phyloP scores from a whole-genome alignment of 1,140 invertebrate species.

The Ceratitis capitata region DNA sequence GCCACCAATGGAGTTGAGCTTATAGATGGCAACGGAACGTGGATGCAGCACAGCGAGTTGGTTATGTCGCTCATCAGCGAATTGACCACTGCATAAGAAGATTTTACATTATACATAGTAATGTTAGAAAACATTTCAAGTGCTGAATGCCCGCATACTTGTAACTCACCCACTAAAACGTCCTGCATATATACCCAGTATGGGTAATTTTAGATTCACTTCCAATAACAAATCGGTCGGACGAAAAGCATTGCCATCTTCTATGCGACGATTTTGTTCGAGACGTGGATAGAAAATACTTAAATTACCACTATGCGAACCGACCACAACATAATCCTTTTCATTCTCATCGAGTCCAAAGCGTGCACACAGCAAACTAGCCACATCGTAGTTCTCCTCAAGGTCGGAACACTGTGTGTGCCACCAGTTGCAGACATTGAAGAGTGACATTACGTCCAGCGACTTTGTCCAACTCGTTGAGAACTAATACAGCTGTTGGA shows the following conservation, averaged over 20 bases:
- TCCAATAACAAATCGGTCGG: constrained; percentile 78
- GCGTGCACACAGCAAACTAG: constrained; percentile 57
- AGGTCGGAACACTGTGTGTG: constrained; percentile 71
- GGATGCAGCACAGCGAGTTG: constrained; percentile 60
- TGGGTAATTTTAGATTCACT: constrained; percentile 72
- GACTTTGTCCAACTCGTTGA: background rate
- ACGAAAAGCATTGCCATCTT: constrained; percentile 66
- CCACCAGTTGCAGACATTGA: constrained; percentile 83
- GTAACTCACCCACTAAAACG: constrained; percentile 74
- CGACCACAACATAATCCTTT: constrained; percentile 75
- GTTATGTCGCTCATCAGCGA: constrained; percentile 55
- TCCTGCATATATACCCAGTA: constrained; percentile 77
- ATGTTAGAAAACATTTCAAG: background rate
- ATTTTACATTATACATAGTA: background rate
- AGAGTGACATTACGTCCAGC: constrained; percentile 74
- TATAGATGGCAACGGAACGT: constrained; percentile 58
- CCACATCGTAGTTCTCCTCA: constrained; percentile 66
- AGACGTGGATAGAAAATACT: constrained; percentile 72
- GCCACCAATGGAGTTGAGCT: constrained; percentile 52
- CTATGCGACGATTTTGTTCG: constrained; percentile 64
- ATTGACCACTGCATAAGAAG: constrained; percentile 47
- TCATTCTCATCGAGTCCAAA: constrained; percentile 69
- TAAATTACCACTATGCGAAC: constrained; percentile 76
- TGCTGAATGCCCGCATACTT: too few relatives aligned
- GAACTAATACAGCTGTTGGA: background rate